Base-by-base conservation (phyloP, 1,140 invertebrate species). In the Drosophila ercepeae region DNA sequence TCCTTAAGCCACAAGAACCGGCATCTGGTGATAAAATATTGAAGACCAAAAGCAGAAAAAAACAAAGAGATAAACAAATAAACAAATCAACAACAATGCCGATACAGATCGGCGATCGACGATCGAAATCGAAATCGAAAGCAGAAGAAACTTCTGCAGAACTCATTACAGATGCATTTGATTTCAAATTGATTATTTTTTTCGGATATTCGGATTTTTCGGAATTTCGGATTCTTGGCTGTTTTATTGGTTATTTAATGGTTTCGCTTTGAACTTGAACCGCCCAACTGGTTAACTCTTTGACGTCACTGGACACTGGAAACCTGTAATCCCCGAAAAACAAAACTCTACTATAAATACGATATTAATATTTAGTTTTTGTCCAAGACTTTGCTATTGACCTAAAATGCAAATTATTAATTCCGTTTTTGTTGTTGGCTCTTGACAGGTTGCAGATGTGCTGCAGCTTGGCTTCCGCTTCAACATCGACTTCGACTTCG, bases 131-230 rank as follows among this genome's bases (percentile, higher is more conserved):
- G 49, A 81, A 52, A 81, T 48, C 54, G 60, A 79, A 81, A 79
- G 64, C 58, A 46, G 42, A 57, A 75, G 81, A 86, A 79, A 84
- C 65, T 84, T 84, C 81, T 84, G 76, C 81, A 84, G 81, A 84
- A 86, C 73, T 84, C 32, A 76, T 86, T 76, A 77, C 68, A 81
- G 75, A 81, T 81, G 81, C 75, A 84, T 84, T 78, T 84, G 19
- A 61, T 78, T 78, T 71, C 57, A 36, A 59, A 75, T 74, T 69
- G 55, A 29, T 61, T 60, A 8, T 41, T 7, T 18, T 42, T 19
- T 9, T 9, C n/a, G n/a, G n/a, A n/a, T n/a, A n/a, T n/a, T n/a
- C n/a, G n/a, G n/a, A n/a, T n/a, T 14, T 18, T 16, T 18, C 8
- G 14, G 7, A 2, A 2, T 42, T 42, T 18, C 19, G 16, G 3